Conservation (phyloP, 1,140 invertebrate genomes). For the Tyrophagus putrescentiae region DNA sequence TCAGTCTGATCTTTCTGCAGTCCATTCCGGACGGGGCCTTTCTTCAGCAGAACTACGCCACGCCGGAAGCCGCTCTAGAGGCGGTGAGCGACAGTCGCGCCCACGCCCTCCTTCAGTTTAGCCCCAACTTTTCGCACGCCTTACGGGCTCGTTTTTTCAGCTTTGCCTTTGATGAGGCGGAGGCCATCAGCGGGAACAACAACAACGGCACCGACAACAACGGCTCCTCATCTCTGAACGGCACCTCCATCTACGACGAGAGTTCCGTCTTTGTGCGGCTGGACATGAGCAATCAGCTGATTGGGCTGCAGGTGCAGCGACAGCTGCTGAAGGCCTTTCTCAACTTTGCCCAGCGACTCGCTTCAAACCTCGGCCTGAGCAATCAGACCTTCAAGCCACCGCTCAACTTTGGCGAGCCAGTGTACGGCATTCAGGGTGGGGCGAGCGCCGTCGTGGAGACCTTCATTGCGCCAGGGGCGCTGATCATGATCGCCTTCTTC, state of each 20-base stretch:
- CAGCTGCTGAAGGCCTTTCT: conserved; percentile 23
- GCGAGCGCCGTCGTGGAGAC: conserved; percentile 66
- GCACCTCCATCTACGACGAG: conserved; percentile 9
- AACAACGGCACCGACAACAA: conserved; percentile 22
- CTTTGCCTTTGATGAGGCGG: not conserved
- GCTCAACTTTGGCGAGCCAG: conserved; percentile 56
- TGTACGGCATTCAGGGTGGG: conserved; percentile 53
- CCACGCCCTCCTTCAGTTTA: conserved; percentile 17
- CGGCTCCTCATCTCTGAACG: conserved; percentile 30
- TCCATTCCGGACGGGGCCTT: not conserved
- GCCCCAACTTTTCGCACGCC: conserved; percentile 19
- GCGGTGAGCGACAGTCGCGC: conserved; percentile 21
- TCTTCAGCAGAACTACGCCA: not conserved
- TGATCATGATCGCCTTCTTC: conserved; percentile 77
- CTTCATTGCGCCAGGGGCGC: conserved; percentile 34
- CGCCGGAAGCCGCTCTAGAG: conserved; percentile 12
- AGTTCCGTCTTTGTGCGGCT: conserved; percentile 13
- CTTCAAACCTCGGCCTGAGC: conserved; percentile 19
- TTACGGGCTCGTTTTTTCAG: conserved; percentile 18
- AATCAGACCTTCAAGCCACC: conserved; percentile 23
- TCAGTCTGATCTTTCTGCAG: conserved; percentile 17
- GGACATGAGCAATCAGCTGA: conserved; percentile 24
- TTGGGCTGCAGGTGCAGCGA: conserved; percentile 25
- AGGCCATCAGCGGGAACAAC: conserved; percentile 26
- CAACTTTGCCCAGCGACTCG: conserved; percentile 26